These are phyloP conservation scores for Hafferia zeledoni DNA, from an alignment of 2,797 vertebrate species.

Conservation along the genomic window DNA sequence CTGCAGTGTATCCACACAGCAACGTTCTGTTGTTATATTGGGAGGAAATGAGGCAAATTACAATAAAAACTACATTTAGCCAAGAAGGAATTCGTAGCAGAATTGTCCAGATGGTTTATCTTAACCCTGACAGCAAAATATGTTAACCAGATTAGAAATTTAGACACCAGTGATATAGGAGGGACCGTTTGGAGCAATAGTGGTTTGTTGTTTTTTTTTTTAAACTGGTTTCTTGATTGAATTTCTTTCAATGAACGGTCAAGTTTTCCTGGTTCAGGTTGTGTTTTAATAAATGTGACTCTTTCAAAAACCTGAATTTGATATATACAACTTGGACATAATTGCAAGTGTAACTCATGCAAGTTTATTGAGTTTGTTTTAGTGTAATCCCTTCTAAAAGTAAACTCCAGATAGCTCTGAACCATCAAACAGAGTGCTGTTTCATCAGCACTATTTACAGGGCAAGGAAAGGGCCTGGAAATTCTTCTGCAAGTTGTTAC, in stretches of 20 bases:
- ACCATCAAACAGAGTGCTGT: not conserved
- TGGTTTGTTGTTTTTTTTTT: not conserved
- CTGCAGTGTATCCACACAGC: not conserved
- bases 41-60: conserved; percentile 56
- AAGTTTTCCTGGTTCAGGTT: not conserved
- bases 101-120: conserved; percentile 55
- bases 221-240: not conserved
- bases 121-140: conserved; percentile 50
- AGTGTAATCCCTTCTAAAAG: not conserved
- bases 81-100: not conserved
- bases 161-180: not conserved
- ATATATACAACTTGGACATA: not conserved
- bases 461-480: not conserved
- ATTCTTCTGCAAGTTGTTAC: not conserved
- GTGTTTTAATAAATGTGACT: not conserved
- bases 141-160: conserved; percentile 43
- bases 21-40: not conserved
- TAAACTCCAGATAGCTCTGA: not conserved
- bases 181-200: not conserved
- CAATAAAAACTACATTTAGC: conserved; percentile 28
- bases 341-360: not conserved
- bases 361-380: not conserved
- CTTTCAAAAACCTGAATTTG: not conserved
- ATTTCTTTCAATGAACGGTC: not conserved
- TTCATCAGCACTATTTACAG: not conserved